These are phyloP conservation scores for Mormyrops attenuatus DNA, from an alignment of 2,797 vertebrate genomes.

Conservation along the genomic window DNA sequence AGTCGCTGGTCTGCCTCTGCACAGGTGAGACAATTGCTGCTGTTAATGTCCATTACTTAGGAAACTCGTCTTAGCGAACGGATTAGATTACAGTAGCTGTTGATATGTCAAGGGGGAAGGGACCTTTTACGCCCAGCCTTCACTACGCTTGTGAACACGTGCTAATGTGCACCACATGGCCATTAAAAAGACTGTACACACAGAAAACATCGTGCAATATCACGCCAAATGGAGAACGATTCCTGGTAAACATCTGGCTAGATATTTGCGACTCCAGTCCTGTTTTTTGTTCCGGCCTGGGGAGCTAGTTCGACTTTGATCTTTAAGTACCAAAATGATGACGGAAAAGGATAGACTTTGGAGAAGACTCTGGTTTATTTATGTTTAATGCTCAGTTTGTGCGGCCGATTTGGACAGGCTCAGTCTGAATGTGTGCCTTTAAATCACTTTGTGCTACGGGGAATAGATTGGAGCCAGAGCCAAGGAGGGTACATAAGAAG, in stretches of 20 bases:
- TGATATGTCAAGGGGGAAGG: not conserved
- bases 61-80: not conserved
- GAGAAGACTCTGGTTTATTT: slow-evolving; percentile 47
- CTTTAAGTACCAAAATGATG: slow-evolving; percentile 36
- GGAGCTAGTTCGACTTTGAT: slow-evolving; percentile 40
- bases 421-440: not conserved
- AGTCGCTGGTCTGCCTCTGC: not conserved
- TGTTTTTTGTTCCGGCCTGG: slow-evolving; percentile 40
- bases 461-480: not conserved
- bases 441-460: slow-evolving; percentile 3
- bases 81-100: not conserved
- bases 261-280: not conserved
- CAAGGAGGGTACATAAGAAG: slow-evolving; percentile 6
- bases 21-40: not conserved
- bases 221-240: not conserved
- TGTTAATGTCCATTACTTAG: not conserved
- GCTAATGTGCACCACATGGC: not conserved
- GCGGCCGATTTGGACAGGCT: not conserved
- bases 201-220: not conserved
- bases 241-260: not conserved
- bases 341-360: slow-evolving; percentile 24
- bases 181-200: not conserved
- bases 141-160: not conserved
- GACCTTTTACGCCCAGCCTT: not conserved
- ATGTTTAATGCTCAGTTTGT: slow-evolving; percentile 36